Evolutionary conservation across 2,797 vertebrate genomes (phyloP), one percentile per base, ranked within the genome.

Genomic region (Dipus sagitta): DNA sequence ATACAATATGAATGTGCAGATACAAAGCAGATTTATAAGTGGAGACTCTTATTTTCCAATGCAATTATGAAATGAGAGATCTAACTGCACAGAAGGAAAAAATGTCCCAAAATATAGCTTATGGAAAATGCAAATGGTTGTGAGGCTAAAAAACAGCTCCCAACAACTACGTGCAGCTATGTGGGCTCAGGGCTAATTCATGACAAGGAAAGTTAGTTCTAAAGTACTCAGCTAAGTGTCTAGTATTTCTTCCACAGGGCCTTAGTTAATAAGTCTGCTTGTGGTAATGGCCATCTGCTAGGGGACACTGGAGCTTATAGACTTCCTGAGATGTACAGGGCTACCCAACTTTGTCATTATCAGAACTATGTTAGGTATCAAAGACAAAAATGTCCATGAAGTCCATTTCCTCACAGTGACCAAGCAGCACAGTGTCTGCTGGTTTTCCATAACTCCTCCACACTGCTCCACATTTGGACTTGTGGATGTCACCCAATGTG

Each of bases 1-100:
- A 6, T 10, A 26, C 9, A 10, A 6, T 0, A 7, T 2, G 23
- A 32, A 14, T 0, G 1, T 30, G 24, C 12, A 28, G 68, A 15
- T 0, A 32, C 0, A 18, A 77, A 65, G 42, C 34, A 26, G 60
- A 65, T n/a, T 90, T 79, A 78, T 62, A 23, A 28, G 81, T 79
- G 8, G 0, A 77, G 80, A 64, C n/a, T 24, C 52, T 14, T 18
- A 15, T 23, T 75, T 87, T 77, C 30, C 79, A 88, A 0, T 11
- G 42, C 34, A 82, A 47, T 42, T 20, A 42, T 30, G 52, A 91
- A 67, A 62, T 8, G 47, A 28, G 71, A 87, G 24, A 58, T n/a
- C 38, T 21, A 23, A 10, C 34, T 12, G 54, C 42, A 54, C 13
- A 82, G 70, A 23, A 71, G 76, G 34, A 82, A 32, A 54, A 86